Evolutionary conservation across 2,797 vertebrate species (phyloP).

Genomic region (Brachymystax lenok): DNA sequence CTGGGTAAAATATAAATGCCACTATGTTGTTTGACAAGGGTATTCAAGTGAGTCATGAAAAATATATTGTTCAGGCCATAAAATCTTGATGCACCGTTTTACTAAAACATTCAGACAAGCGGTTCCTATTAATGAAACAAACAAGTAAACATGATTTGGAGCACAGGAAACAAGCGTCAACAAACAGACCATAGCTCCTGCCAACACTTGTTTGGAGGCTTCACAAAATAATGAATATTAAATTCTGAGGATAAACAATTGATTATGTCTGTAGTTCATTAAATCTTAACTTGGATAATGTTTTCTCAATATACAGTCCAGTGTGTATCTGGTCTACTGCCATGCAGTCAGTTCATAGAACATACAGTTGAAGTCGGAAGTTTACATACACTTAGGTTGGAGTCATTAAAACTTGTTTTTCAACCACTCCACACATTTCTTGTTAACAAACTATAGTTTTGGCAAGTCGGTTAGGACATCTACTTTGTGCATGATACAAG

Average conservation of each 20-base stretch:
- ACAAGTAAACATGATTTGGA: slow-evolving; percentile 74
- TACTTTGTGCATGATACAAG: no score
- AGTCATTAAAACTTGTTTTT: no score
- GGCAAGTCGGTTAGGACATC: no score
- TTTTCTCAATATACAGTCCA: slow-evolving; percentile 64
- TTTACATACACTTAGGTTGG: no score
- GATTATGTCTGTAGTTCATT: slow-evolving; percentile 67
- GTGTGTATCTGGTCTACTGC: slow-evolving; percentile 62
- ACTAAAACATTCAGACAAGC: slow-evolving; percentile 80
- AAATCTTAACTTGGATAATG: slow-evolving; percentile 66
- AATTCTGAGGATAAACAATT: slow-evolving; percentile 78
- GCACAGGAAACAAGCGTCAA: slow-evolving; percentile 66
- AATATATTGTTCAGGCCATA: slow-evolving; percentile 78
- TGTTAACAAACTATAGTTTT: no score
- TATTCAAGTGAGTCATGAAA: slow-evolving; percentile 83
- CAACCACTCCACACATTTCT: no score
- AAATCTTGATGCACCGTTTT: slow-evolving; percentile 81
- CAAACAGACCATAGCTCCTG: slow-evolving; percentile 64
- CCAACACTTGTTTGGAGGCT: slow-evolving; percentile 75
- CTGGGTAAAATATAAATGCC: slow-evolving; percentile 80
- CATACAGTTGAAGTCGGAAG: no score
- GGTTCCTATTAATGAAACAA: slow-evolving; percentile 81
- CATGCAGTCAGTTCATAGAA: slow-evolving; percentile 30
- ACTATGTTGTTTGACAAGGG: slow-evolving; percentile 77
- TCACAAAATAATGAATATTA: slow-evolving; percentile 76